A percentile compares a stretch with the other conserved stretches of the same genome.
Conservation (phyloP, 2,113 vertebrate genomes). For the Chloroceryle aenea region DNA sequence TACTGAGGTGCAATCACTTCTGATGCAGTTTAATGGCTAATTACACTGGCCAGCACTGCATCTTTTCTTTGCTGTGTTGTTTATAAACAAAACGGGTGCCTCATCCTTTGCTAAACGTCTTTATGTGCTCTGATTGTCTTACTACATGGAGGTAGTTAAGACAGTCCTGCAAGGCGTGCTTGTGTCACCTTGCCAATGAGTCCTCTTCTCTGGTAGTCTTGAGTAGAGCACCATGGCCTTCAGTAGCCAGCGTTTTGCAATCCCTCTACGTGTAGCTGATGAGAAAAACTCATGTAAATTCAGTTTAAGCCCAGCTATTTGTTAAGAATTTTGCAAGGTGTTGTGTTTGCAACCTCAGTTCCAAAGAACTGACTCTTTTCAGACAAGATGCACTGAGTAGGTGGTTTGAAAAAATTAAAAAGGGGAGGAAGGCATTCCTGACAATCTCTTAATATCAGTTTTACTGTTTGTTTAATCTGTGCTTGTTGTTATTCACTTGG, state of each 20-base stretch:
- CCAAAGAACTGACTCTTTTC: not conserved
- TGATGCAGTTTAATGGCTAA: not conserved
- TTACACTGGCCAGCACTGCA: not conserved
- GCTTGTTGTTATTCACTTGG: not conserved
- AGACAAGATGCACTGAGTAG: not conserved
- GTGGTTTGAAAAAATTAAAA: not conserved
- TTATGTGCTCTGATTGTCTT: not conserved
- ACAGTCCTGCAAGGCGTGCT: not conserved
- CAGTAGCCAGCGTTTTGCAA: not conserved
- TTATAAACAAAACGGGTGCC: not conserved
- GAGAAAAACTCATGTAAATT: not conserved
- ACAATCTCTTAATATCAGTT: not conserved
- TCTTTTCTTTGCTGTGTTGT: not conserved
- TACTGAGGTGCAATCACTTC: not conserved
- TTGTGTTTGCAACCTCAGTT: not conserved
- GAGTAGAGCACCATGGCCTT: not conserved
- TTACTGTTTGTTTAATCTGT: not conserved
- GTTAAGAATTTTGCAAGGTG: not conserved
- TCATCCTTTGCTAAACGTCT: not conserved
- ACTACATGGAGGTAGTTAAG: not conserved
- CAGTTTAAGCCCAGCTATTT: not conserved
- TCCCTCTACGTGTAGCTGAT: not conserved
- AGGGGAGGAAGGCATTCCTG: not conserved
- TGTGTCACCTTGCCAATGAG: not conserved
- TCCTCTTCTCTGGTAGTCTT: not conserved